Percentiles rank a stretch among this genome's conserved stretches.
phyloP scores from a whole-genome alignment of 2,888 invertebrate genomes.

The Drosophila meridionalis region DNA sequence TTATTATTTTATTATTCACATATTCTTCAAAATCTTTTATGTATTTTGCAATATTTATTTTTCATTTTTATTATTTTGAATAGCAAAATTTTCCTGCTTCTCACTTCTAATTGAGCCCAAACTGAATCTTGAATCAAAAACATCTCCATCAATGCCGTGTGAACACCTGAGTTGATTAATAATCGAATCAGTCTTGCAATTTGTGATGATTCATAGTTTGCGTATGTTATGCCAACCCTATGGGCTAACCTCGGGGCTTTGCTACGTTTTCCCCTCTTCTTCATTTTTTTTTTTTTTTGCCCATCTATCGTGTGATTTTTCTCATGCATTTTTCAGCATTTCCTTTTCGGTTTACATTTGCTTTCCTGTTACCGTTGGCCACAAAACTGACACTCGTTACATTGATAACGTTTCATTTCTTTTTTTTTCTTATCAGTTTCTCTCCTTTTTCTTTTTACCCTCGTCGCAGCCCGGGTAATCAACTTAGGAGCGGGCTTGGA shows the following conservation, averaged over 20 bases:
- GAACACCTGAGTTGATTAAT: slow-evolving; percentile 1
- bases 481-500: slow-evolving; percentile 5
- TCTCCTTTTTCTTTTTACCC: background rate
- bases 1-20: too few species aligned
- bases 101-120: background rate
- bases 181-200: slow-evolving; percentile 11
- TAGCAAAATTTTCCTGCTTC: background rate
- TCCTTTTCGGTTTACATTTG: slow-evolving; percentile 38
- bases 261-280: background rate
- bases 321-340: slow-evolving; percentile 37
- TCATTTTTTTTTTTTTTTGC: background rate
- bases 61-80: background rate
- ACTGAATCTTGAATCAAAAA: background rate
- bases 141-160: background rate
- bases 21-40: too few species aligned
- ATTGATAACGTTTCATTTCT: slow-evolving; percentile 44
- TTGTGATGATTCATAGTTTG: background rate
- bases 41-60: too few species aligned
- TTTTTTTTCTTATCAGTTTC: slow-evolving; percentile 1
- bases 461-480: slow-evolving; percentile 15
- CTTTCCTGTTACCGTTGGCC: slow-evolving; percentile 33
- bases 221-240: slow-evolving; percentile 10
- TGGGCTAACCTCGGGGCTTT: slow-evolving; percentile 24
- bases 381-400: slow-evolving; percentile 46
- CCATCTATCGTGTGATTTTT: slow-evolving; percentile 20